Conservation (phyloP, 2,113 vertebrate species). For the Nipponia nippon region DNA sequence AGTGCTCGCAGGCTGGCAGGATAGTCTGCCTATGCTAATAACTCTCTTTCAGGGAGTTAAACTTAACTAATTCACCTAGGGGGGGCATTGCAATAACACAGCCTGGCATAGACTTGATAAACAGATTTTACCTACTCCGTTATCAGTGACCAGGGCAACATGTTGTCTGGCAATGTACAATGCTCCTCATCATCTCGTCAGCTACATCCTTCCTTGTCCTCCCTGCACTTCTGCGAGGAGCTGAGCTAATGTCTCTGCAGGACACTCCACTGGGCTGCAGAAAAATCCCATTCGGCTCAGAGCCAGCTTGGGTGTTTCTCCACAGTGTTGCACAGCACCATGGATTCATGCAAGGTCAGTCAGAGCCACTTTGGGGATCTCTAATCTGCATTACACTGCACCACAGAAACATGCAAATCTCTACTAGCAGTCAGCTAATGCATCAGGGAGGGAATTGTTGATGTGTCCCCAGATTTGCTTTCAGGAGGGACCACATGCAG, state of each 20-base stretch:
- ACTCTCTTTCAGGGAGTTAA: background rate
- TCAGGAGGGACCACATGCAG: background rate
- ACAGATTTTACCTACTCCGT: background rate
- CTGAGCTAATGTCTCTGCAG: background rate
- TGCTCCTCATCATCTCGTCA: background rate
- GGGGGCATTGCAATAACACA: background rate
- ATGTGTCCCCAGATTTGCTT: background rate
- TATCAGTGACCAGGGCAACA: background rate
- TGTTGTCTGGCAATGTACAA: background rate
- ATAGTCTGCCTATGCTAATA: background rate
- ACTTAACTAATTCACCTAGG: background rate
- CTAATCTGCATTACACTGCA: background rate
- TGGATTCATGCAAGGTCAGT: background rate
- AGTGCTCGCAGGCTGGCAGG: background rate
- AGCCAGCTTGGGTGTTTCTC: background rate
- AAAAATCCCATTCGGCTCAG: background rate
- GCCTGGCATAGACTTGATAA: background rate
- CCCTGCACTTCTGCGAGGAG: background rate
- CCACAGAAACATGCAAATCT: background rate
- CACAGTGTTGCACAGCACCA: background rate
- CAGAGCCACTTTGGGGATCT: background rate
- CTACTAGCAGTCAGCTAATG: background rate
- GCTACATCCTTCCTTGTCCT: background rate
- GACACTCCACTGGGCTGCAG: background rate
- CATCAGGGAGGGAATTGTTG: background rate